Percentiles rank a stretch among this genome's conserved stretches.
These are phyloP conservation scores for Drosophila parabipectinata DNA, from an alignment of 1,140 invertebrate species.

Conservation along the genomic window DNA sequence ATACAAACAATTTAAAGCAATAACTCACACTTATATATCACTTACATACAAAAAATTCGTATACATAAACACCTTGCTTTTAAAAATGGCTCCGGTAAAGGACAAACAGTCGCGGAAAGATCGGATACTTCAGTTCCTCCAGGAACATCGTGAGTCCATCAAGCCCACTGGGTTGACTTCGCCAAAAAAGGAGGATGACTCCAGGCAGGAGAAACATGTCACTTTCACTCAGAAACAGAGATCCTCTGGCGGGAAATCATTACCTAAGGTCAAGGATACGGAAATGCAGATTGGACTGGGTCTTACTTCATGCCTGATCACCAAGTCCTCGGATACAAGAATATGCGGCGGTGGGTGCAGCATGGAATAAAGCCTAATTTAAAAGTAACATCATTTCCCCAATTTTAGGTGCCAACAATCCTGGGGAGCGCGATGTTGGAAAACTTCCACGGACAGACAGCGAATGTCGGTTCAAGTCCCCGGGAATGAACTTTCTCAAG, in stretches of 20 bases:
- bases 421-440: conserved; percentile 39
- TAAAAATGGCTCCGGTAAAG: conserved; percentile 18
- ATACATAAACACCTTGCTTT: neutral
- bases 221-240: conserved; percentile 49
- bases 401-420: conserved; percentile 54
- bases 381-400: neutral
- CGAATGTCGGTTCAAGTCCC: conserved; percentile 56
- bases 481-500: conserved; percentile 51
- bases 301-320: conserved; percentile 63
- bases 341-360: conserved; percentile 2
- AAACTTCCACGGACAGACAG: conserved; percentile 61
- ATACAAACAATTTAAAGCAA: conserved; percentile 8
- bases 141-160: neutral
- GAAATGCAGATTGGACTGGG: conserved; percentile 44
- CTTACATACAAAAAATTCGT: neutral
- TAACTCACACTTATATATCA: neutral
- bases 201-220: conserved; percentile 49
- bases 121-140: conserved; percentile 29
- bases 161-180: neutral
- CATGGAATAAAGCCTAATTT: no score
- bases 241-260: neutral
- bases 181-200: neutral
- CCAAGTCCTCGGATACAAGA: conserved; percentile 41
- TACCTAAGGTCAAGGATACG: conserved; percentile 20
- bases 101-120: conserved; percentile 13